phyloP scores from a whole-genome alignment of 2,797 vertebrate genomes.

The Lutra lutra region DNA sequence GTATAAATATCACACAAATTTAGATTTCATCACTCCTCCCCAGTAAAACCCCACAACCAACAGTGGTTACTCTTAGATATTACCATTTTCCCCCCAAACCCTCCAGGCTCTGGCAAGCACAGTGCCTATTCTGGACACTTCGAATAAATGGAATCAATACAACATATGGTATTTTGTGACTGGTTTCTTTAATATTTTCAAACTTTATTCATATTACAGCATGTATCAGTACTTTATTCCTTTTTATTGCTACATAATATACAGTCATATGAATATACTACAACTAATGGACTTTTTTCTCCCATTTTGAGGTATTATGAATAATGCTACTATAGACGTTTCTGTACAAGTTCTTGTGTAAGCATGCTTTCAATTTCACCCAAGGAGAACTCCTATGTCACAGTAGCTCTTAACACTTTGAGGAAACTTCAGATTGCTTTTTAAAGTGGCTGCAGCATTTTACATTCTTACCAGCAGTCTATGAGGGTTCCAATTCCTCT shows the following conservation, averaged over 20 bases:
- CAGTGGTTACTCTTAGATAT: neutral
- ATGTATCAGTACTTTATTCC: neutral
- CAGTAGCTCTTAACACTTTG: neutral
- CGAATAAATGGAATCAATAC: neutral
- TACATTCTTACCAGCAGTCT: neutral
- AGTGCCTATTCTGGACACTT: neutral
- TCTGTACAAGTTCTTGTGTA: neutral
- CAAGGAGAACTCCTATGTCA: neutral
- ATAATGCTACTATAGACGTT: neutral
- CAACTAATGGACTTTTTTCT: neutral
- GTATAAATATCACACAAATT: neutral
- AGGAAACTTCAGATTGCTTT: neutral
- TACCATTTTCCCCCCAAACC: neutral
- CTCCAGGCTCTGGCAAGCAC: neutral
- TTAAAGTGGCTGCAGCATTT: neutral
- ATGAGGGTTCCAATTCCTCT: neutral
- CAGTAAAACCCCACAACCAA: neutral
- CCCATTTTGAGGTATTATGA: neutral
- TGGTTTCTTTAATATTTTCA: neutral
- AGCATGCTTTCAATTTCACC: neutral
- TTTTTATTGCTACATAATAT: neutral
- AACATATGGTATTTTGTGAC: neutral
- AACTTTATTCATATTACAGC: neutral
- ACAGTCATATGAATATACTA: neutral
- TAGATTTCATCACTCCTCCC: neutral